Evolutionary conservation across 1,140 invertebrate species (phyloP), one percentile per base, ranked within the genome.

Genomic region (Nomia melanderi): DNA sequence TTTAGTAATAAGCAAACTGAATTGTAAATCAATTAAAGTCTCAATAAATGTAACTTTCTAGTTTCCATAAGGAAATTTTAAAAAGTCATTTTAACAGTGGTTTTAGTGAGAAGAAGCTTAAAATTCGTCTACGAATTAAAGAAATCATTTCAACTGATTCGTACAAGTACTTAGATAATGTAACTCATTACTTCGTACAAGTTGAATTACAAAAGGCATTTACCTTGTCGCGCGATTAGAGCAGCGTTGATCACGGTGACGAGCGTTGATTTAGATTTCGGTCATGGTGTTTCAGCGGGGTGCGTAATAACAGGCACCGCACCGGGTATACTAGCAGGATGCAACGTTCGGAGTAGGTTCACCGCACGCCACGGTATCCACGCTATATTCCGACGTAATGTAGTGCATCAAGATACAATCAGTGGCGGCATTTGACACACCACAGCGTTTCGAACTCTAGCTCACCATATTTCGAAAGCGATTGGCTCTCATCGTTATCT

Each of bases 401-500:
- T 83, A 83, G 75, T 82, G 62, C 66, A 47, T 53, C 56, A 59
- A 73, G 82, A 83, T 84, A 84, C 47, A 84, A 83, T 84, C 81
- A 67, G 59, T 12, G 27, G 62, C 41, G 64, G 69, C 31, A 59
- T 79, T 83, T 83, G 71, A 83, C 77, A 59, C 53, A 79, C 60
- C 70, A 66, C 47, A 20, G 65, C 62, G 36, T 63, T 33, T 36
- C 71, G 6, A 44, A 44, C 41, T 2, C 14, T 12, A 44, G 20
- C 5, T 44, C 14, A 3, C 41, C 14, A 17, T 20, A 44, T 20
- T 5, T 44, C 20, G 2, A 44, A 44, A 14, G 20, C 14, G 41
- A 14, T 41, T 41, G 41, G 17, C 41, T 41, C 11, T 4, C 14
- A 44, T 17, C 12, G 41, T 44, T 4, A 14, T 17, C 14, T 44